These are phyloP conservation scores for Apoda limacodes DNA, from an alignment of 2,888 invertebrate genomes.

Conservation along the genomic window DNA sequence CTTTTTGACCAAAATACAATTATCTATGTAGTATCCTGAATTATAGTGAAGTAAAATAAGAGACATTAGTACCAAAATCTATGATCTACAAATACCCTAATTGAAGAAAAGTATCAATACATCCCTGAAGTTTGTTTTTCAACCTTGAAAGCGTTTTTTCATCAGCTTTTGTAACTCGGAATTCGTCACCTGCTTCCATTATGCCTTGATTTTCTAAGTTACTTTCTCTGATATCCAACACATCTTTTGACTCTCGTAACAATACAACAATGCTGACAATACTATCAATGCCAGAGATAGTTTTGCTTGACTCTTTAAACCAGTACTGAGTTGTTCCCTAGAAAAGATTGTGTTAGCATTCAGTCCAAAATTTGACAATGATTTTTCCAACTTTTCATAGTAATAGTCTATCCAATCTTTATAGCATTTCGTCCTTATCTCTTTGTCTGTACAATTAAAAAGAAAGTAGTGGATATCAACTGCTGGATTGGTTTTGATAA, in stretches of 20 bases:
- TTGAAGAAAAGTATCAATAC: background rate
- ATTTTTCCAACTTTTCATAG: conserved; percentile 22
- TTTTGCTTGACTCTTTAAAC: conserved; percentile 25
- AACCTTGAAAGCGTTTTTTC: background rate
- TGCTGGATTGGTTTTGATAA: conserved; percentile 26
- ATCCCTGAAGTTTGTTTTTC: background rate
- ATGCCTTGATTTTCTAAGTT: background rate
- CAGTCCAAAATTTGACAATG: conserved; percentile 21
- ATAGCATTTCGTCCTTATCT: conserved; percentile 23
- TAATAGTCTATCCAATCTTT: conserved; percentile 29
- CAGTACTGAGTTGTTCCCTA: conserved; percentile 24
- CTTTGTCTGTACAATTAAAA: conserved; percentile 31
- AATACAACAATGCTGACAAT: conserved; percentile 18
- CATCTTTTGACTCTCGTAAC: conserved; percentile 23
- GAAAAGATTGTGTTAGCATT: conserved; percentile 23
- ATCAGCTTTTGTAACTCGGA: background rate
- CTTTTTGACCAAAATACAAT: too few relatives aligned
- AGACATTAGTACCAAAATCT: background rate
- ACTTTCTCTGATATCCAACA: conserved; percentile 9
- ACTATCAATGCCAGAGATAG: conserved; percentile 17
- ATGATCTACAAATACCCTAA: background rate
- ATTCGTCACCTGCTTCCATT: background rate
- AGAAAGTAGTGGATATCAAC: conserved; percentile 29
- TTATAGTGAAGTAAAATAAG: background rate
- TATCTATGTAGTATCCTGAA: too few relatives aligned